A percentile compares a stretch with the other conserved stretches of the same genome.
Evolutionary conservation across 2,888 invertebrate genomes (phyloP).

Genomic region (Teleogryllus oceanicus): DNA sequence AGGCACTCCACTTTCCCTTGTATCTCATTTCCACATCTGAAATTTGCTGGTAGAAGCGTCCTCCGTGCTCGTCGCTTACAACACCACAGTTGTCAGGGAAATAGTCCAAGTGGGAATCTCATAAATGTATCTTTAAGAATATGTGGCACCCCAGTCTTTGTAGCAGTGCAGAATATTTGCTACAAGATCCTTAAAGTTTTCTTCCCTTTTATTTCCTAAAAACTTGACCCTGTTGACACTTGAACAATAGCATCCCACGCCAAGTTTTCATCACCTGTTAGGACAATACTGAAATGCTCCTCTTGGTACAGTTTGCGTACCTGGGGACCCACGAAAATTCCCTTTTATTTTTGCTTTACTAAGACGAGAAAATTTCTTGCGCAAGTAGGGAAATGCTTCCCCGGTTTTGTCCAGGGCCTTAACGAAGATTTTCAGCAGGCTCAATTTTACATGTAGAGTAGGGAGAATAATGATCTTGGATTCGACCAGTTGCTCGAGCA

Average conservation of each 20-base stretch:
- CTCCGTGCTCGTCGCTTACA: no score
- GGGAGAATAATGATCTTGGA: not conserved
- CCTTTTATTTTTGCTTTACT: not conserved
- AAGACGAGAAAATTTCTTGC: not conserved
- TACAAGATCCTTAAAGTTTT: not conserved
- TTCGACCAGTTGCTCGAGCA: not conserved
- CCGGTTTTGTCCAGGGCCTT: not conserved
- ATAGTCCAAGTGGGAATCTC: no score
- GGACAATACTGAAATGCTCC: not conserved
- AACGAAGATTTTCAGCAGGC: not conserved
- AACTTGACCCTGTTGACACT: not conserved
- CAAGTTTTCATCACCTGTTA: not conserved
- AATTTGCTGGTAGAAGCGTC: not conserved
- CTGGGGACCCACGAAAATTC: not conserved
- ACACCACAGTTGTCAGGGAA: no score
- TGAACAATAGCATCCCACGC: not conserved
- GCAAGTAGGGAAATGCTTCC: not conserved
- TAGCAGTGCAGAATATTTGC: not conserved
- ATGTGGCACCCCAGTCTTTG: not conserved
- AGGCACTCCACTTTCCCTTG: conserved; percentile 22
- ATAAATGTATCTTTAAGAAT: not conserved
- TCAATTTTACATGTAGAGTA: not conserved
- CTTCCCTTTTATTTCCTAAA: no score
- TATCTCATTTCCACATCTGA: not conserved
- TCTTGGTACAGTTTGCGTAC: not conserved